These are phyloP conservation scores for Cyrtodaria siliqua DNA, from an alignment of 2,888 invertebrate genomes.

Conservation along the genomic window DNA sequence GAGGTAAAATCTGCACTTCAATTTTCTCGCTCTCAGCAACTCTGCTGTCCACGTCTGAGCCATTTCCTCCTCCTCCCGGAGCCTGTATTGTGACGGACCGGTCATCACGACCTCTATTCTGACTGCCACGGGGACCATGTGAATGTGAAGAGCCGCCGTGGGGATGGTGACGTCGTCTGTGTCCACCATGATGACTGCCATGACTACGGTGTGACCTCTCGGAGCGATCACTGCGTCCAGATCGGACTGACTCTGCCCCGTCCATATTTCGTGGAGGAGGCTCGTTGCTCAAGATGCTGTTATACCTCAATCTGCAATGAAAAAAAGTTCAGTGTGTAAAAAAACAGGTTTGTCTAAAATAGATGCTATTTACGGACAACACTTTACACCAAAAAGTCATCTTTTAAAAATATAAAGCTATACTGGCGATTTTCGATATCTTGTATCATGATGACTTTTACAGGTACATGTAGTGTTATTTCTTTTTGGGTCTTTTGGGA, in stretches of 20 bases:
- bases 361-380: too few relatives aligned
- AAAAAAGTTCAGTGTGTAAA: too few relatives aligned
- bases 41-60: conserved; percentile 71
- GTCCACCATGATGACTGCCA: conserved; percentile 73
- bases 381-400: too few relatives aligned
- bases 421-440: too few relatives aligned
- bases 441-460: too few relatives aligned
- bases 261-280: conserved; percentile 69
- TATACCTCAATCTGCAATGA: conserved; percentile 2
- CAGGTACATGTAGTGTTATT: too few relatives aligned
- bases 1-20: conserved; percentile 97
- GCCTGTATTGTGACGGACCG: conserved; percentile 81
- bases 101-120: conserved; percentile 75
- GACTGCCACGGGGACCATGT: conserved; percentile 60
- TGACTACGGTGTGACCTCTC: conserved; percentile 88
- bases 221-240: conserved; percentile 92
- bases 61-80: conserved; percentile 71
- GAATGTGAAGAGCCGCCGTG: conserved; percentile 53
- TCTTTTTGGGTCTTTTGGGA: too few relatives aligned
- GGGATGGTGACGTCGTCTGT: conserved; percentile 69
- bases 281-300: too few relatives aligned
- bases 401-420: too few relatives aligned
- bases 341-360: too few relatives aligned
- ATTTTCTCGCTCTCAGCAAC: conserved; percentile 87
- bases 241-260: conserved; percentile 97